phyloP scores from a whole-genome alignment of 2,113 vertebrate genomes.

The Illadopsis cleaveri region DNA sequence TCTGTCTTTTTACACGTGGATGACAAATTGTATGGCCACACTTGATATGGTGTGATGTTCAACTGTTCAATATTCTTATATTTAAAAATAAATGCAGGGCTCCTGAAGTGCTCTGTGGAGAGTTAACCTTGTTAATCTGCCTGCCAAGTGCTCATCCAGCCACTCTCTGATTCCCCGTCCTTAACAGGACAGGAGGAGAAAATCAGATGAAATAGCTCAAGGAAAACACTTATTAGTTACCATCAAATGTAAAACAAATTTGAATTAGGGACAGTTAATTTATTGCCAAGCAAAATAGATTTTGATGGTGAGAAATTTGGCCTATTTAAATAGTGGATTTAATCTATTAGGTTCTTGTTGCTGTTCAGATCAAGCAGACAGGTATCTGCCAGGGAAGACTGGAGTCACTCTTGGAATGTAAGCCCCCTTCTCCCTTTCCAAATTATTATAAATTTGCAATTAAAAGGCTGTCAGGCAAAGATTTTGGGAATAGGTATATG shows the following conservation, averaged over 20 bases:
- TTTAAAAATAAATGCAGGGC: not conserved
- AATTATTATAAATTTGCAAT: too few relatives aligned
- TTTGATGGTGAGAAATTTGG: not conserved
- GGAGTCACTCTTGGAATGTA: too few relatives aligned
- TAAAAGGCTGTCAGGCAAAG: too few relatives aligned
- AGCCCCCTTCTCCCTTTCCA: too few relatives aligned
- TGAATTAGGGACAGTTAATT: not conserved
- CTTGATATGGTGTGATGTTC: not conserved
- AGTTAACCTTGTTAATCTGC: not conserved
- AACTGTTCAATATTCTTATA: not conserved
- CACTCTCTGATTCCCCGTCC: not conserved
- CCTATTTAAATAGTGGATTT: not conserved
- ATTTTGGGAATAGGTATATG: too few relatives aligned
- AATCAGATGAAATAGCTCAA: not conserved
- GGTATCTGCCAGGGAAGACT: not conserved
- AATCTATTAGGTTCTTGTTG: not conserved
- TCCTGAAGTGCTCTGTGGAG: not conserved
- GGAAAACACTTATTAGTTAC: not conserved
- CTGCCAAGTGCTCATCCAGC: not conserved
- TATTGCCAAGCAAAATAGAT: not conserved
- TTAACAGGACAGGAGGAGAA: not conserved
- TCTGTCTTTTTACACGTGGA: not conserved
- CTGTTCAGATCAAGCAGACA: too few relatives aligned
- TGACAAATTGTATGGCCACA: not conserved
- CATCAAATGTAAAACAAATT: fast-evolving